Evolutionary conservation across 1,140 invertebrate genomes (phyloP).

Genomic region (Nasonia longicornis): DNA sequence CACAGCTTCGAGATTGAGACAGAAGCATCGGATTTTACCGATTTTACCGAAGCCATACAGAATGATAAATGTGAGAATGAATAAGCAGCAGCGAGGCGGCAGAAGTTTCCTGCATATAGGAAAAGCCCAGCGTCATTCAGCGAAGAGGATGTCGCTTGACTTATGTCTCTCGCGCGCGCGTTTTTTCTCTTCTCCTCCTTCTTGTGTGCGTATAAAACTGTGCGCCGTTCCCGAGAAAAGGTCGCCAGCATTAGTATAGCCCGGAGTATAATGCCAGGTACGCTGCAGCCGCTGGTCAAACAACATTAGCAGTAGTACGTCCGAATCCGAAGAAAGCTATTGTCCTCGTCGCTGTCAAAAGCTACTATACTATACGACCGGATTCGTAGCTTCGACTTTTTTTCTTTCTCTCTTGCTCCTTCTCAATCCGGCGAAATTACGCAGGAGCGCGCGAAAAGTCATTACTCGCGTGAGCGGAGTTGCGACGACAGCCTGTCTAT

Average conservation of each 20-base stretch:
- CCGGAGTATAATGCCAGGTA: slow-evolving; percentile 21
- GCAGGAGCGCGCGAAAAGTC: neutral
- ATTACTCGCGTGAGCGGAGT: slow-evolving; percentile 23
- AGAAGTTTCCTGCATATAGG: neutral
- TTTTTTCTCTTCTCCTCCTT: neutral
- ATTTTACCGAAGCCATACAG: neutral
- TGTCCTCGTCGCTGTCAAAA: neutral
- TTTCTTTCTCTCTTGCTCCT: no score
- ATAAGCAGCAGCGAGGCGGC: neutral
- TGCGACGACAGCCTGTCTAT: neutral
- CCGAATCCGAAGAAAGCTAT: slow-evolving; percentile 12
- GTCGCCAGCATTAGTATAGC: neutral
- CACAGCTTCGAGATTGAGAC: neutral
- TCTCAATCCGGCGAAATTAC: slow-evolving; percentile 1
- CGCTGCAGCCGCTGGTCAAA: slow-evolving; percentile 35
- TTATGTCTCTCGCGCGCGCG: neutral
- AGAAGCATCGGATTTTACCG: neutral
- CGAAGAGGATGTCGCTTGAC: slow-evolving; percentile 38
- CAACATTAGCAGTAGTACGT: slow-evolving; percentile 22
- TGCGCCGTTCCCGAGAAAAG: slow-evolving; percentile 14
- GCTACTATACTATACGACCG: neutral
- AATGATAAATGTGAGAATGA: slow-evolving; percentile 39
- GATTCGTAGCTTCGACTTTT: neutral
- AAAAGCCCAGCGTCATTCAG: slow-evolving; percentile 34
- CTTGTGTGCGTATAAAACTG: slow-evolving; percentile 22